phyloP scores from a whole-genome alignment of 1,140 invertebrate species.

The Lordiphosa stackelbergi region DNA sequence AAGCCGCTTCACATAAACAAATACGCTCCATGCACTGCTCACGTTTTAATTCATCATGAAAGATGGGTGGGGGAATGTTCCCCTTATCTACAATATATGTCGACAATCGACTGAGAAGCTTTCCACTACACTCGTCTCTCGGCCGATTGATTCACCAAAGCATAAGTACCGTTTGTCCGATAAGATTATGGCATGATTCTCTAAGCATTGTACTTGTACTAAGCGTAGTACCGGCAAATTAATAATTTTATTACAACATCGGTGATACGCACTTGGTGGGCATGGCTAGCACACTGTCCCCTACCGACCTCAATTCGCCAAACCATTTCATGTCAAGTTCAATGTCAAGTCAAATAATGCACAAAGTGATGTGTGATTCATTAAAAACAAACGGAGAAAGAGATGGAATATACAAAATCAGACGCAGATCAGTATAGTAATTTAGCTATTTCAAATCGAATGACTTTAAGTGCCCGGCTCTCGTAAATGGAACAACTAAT shows the following conservation, averaged over 20 bases:
- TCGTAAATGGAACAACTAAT: constrained; percentile 1
- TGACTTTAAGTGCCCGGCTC: constrained; percentile 18
- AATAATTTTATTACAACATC: constrained; percentile 23
- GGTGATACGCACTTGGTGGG: constrained; percentile 11
- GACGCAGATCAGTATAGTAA: constrained; percentile 7
- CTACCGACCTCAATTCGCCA: constrained; percentile 21
- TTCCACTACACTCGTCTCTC: constrained; percentile 3
- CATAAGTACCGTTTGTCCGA: constrained; percentile 36
- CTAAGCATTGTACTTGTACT: constrained; percentile 3
- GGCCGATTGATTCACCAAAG: constrained; percentile 16
- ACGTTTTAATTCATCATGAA: no score
- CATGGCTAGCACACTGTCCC: constrained; percentile 2
- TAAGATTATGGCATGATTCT: constrained; percentile 61
- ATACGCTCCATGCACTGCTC: no score
- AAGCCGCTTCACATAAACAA: no score
- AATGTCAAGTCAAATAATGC: constrained; percentile 56
- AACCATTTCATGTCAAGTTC: constrained; percentile 39
- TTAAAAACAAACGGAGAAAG: background rate
- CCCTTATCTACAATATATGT: constrained; percentile 18
- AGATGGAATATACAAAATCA: background rate
- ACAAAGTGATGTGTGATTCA: constrained; percentile 14
- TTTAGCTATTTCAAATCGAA: constrained; percentile 45
- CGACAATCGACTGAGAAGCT: constrained; percentile 23
- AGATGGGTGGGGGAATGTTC: constrained; percentile 1
- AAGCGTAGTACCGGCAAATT: background rate